Percentiles rank a stretch among this genome's conserved stretches.
phyloP scores from a whole-genome alignment of 2,888 invertebrate genomes.

The Prenolepis imparis region DNA sequence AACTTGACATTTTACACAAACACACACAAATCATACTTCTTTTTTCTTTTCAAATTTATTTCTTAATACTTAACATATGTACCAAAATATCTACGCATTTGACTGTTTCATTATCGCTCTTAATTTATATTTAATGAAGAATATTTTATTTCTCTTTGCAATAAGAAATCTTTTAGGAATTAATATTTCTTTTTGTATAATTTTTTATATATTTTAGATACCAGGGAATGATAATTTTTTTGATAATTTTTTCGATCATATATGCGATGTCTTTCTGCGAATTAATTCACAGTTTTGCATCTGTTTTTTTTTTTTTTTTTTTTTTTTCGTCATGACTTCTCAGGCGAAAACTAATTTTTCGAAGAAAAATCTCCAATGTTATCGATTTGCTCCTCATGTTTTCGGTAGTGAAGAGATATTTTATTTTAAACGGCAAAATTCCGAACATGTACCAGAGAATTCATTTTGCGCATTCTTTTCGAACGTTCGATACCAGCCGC shows the following conservation, averaged over 20 bases:
- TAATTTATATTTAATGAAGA: not conserved
- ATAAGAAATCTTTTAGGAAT: not conserved
- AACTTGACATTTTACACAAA: not conserved
- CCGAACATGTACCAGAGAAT: constrained; percentile 60
- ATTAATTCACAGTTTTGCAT: constrained; percentile 16
- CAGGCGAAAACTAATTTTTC: constrained; percentile 7
- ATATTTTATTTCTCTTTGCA: not conserved
- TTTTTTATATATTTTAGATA: not conserved
- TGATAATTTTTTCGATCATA: not conserved
- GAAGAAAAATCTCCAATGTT: not conserved
- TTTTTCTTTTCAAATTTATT: not conserved
- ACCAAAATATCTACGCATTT: not conserved
- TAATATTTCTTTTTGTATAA: not conserved
- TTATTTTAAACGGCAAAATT: constrained; percentile 67
- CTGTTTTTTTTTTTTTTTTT: no score
- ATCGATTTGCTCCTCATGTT: not conserved
- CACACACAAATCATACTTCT: no score
- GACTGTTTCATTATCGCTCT: not conserved
- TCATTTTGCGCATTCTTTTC: constrained; percentile 74
- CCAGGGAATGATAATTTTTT: no score
- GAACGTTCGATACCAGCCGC: constrained; percentile 70
- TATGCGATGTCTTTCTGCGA: not conserved
- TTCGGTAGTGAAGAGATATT: not conserved
- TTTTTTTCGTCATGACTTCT: constrained; percentile 40
- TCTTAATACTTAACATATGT: not conserved